A percentile compares a stretch with the other conserved stretches of the same genome.
Evolutionary conservation across 35 echinoderm and acorn worm genomes (phyloP).

Genomic region (Stichopus chloronotus): DNA sequence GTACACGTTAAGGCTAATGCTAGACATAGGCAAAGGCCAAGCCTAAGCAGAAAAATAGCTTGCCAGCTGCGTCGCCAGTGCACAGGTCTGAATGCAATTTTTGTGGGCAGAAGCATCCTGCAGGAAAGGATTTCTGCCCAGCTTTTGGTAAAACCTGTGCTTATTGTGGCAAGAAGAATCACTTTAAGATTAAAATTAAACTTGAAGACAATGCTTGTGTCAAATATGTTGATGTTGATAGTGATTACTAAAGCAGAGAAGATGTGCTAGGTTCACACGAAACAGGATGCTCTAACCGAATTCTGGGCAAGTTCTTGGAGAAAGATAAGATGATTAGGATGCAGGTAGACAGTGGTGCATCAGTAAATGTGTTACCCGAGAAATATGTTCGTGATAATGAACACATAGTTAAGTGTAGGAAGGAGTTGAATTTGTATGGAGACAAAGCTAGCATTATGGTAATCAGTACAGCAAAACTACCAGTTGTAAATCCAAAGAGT

Average conservation of each 20-base stretch:
- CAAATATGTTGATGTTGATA: background rate
- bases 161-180: constrained; percentile 56
- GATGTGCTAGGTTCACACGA: background rate
- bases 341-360: constrained; percentile 33
- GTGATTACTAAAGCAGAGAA: background rate
- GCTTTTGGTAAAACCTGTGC: constrained; percentile 58
- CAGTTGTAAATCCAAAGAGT: no score
- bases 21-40: background rate
- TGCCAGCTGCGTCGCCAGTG: background rate
- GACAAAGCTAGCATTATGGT: no score
- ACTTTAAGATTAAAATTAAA: constrained; percentile 34
- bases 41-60: background rate
- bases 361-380: constrained; percentile 47
- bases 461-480: no score
- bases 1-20: background rate
- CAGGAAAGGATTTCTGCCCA: constrained; percentile 40
- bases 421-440: background rate
- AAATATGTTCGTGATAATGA: constrained; percentile 12
- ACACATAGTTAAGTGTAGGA: constrained; percentile 33
- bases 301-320: background rate
- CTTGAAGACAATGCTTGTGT: background rate
- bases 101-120: constrained; percentile 47
- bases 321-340: background rate
- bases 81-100: constrained; percentile 5
- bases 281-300: background rate